Evolutionary conservation across 2,113 vertebrate genomes (phyloP), one percentile per base, ranked within the genome.

Genomic region (Zosterops hypoxanthus): DNA sequence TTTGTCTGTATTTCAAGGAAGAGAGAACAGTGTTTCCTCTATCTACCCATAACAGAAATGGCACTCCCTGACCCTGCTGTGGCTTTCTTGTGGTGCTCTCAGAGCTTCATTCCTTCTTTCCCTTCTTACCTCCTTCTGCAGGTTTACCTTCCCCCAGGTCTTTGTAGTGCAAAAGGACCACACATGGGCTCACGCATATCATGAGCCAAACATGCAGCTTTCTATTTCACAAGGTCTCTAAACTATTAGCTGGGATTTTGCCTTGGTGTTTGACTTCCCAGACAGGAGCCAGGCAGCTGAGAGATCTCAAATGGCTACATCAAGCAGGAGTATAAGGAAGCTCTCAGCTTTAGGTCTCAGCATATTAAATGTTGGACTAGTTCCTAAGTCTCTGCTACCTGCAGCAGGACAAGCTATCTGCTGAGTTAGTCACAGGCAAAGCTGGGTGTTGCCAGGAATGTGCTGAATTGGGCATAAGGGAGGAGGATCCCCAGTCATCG

Each of bases 401-500:
- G 12, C 21, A 34, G 42, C 2, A 8, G 50, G 26, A 64, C 59
- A n/a, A 89, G 19, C 49, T 60, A 4, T 46, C 42, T 57, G 5
- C 26, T 4, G 21, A 5, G 12, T 42, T 46, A 88, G 25, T 33
- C 23, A 12, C 56, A 24, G 5, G 4, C 16, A 59, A 63, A 71
- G 9, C 52, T 68, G 25, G 14, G 7, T 24, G 29, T 56, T 85
- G 49, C 47, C 41, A 79, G 53, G 31, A 66, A 55, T 2, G 2
- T 2, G n/a, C 61, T 70, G n/a, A 69, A 26, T 28, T 42, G 24
- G 31, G 46, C 6, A 3, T 19, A 55, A 55, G 22, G 21, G 18
- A 11, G 61, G 21, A 82, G 15, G 9, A 78, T 50, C 25, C 29
- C 8, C 2, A 1, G 21, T 7, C 16, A 64, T 19, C 0, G 0